Percentiles rank a stretch among this genome's conserved stretches.
Evolutionary conservation across 2,888 invertebrate genomes (phyloP).

Genomic region (Hirtodrosophila cameraria): DNA sequence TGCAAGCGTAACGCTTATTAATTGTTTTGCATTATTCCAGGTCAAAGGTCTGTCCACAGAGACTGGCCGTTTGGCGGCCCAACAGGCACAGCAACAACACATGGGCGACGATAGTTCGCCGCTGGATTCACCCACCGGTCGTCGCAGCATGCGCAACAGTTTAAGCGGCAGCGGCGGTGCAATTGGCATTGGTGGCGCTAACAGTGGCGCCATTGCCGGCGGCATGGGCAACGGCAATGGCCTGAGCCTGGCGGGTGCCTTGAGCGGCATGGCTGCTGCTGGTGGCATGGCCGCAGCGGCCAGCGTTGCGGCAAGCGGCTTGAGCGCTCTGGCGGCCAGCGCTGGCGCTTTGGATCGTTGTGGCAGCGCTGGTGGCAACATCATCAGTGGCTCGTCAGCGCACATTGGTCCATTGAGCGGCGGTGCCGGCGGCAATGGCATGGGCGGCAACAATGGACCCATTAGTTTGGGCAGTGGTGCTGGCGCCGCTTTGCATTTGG

Average conservation of each 20-base stretch:
- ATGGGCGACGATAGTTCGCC: constrained; percentile 78
- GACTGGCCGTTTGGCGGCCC: constrained; percentile 86
- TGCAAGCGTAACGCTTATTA: background rate
- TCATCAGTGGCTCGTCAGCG: constrained; percentile 57
- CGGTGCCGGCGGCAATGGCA: constrained; percentile 36
- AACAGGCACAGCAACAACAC: constrained; percentile 84
- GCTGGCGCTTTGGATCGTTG: constrained; percentile 69
- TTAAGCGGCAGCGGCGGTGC: constrained; percentile 76
- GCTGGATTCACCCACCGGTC: constrained; percentile 84
- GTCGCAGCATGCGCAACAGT: constrained; percentile 84
- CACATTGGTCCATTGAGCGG: constrained; percentile 51
- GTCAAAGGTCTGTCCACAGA: constrained; percentile 92
- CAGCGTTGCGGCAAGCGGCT: constrained; percentile 63
- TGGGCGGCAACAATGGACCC: constrained; percentile 81
- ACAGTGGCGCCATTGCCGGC: constrained; percentile 48
- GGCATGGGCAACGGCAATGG: constrained; percentile 72
- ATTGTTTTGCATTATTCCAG: constrained; percentile 81
- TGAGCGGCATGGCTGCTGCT: constrained; percentile 73
- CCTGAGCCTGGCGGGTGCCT: constrained; percentile 56
- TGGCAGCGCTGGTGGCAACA: constrained; percentile 68
- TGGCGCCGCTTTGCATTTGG: constrained; percentile 73
- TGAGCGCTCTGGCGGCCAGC: constrained; percentile 68
- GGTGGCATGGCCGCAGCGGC: constrained; percentile 68
- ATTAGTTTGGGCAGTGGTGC: constrained; percentile 80
- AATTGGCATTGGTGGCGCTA: constrained; percentile 39